Evolutionary conservation across 2,113 vertebrate genomes (phyloP).

Genomic region (Laticauda colubrina): DNA sequence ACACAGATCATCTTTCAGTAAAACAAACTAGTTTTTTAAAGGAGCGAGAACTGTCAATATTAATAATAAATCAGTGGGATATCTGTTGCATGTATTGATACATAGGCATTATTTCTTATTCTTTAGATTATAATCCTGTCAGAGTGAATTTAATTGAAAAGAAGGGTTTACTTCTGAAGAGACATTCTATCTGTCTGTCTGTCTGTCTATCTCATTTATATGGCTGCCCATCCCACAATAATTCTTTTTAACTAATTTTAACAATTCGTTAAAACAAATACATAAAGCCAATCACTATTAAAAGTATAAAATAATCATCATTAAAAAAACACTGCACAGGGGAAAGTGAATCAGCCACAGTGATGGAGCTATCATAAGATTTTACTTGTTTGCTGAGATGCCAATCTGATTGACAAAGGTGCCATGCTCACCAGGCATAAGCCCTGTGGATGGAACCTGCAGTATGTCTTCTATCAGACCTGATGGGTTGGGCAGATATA

Average conservation of each 20-base stretch:
- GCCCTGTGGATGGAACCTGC: neutral
- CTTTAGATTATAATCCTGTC: neutral
- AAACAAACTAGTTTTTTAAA: neutral
- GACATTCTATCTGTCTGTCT: neutral
- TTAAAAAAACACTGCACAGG: neutral
- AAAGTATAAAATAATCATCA: neutral
- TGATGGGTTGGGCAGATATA: neutral
- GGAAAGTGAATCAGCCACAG: neutral
- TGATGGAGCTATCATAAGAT: neutral
- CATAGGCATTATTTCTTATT: neutral
- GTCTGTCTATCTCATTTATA: neutral
- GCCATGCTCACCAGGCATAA: neutral
- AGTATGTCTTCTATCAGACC: neutral
- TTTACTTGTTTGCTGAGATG: neutral
- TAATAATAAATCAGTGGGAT: neutral
- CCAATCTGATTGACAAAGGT: neutral
- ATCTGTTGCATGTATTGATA: neutral
- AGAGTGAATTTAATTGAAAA: neutral
- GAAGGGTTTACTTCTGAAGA: neutral
- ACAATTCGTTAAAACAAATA: neutral
- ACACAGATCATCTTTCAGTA: neutral
- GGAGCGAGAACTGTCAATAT: neutral
- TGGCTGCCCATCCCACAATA: neutral
- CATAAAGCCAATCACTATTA: neutral
- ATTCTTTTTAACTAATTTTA: neutral